Evolutionary conservation across 2,888 invertebrate species (phyloP), one percentile per base, ranked within the genome.

Genomic region (Periphyllus acericola): DNA sequence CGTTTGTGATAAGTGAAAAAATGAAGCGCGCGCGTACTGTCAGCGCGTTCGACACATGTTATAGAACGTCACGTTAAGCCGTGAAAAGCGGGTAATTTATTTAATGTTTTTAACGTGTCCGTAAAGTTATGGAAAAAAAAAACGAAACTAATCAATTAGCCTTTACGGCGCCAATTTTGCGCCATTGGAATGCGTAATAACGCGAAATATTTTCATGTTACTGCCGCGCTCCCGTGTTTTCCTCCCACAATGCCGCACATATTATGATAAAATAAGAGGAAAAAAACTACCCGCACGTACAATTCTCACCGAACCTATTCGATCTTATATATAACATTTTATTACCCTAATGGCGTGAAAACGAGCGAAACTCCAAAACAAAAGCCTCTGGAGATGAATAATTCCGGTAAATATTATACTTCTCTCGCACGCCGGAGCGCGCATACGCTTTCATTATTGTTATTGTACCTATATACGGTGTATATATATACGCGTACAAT

Each of bases 381-480:
- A 86, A 86, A 86, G 85, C 52, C 85, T 68, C 79, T 29, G 71
- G 79, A 86, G 79, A 86, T 79, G 85, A 86, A 86, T 86, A 86
- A 86, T 86, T 86, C 79, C 36, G 34, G 85, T 34, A 68, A 78
- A 85, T 66, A 85, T 85, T 66, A n/a, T n/a, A 52, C 52, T 76
- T 60, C 74, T 34, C 74, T 36, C 32, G 72, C 46, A 66, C 66
- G n/a, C 19, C 25, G 32, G n/a, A 40, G n/a, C 11, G 21, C 40
- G 29, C 76, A 60, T 76, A 83, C 66, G 75, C 76, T 76, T 84
- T 76, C 76, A 76, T 84, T 84, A 76, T 83, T 76, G 76, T 84
- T 66, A 76, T 76, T 76, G 40, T 66, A 66, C 25, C 19, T 29
- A 21, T 55, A 17, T n/a, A 60, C 29, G 14, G 46, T 46, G 1